Percentiles rank a stretch among this genome's conserved stretches.
Conservation (phyloP, 2,797 vertebrate genomes). For the Pterois miles region DNA sequence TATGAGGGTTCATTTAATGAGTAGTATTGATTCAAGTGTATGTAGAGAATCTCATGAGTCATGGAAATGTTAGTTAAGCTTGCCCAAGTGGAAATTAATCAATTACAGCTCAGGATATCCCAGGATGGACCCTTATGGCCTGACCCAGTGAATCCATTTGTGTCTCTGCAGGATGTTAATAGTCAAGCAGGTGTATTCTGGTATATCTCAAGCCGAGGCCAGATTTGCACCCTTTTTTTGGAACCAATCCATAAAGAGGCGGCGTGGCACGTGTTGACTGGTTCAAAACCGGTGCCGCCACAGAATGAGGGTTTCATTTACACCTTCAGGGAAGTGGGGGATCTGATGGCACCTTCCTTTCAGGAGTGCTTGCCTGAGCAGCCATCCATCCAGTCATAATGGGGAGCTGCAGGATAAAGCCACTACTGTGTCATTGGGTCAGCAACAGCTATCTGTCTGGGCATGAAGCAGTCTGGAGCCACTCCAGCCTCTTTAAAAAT, state of each 20-base stretch:
- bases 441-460: constrained; percentile 61
- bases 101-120: constrained; percentile 31
- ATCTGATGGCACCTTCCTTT: constrained; percentile 49
- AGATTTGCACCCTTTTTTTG: constrained; percentile 59
- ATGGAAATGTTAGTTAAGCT: constrained; percentile 12
- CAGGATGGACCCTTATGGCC: not conserved
- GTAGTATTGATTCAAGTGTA: constrained; percentile 11
- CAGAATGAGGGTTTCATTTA: constrained; percentile 64
- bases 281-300: constrained; percentile 18
- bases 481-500: constrained; percentile 61
- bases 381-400: constrained; percentile 18
- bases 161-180: constrained; percentile 39
- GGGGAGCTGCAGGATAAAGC: constrained; percentile 38
- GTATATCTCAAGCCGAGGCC: constrained; percentile 41
- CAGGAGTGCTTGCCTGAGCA: constrained; percentile 34
- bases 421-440: constrained; percentile 71
- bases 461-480: constrained; percentile 57
- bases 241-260: constrained; percentile 47
- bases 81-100: constrained; percentile 25
- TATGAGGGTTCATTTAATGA: constrained; percentile 15
- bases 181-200: constrained; percentile 54
- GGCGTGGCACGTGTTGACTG: constrained; percentile 40
- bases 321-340: constrained; percentile 55
- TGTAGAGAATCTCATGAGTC: not conserved
- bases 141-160: constrained; percentile 38